Conservation (phyloP, 92 coral and sea anemone genomes). For the Micromussa lordhowensis region DNA sequence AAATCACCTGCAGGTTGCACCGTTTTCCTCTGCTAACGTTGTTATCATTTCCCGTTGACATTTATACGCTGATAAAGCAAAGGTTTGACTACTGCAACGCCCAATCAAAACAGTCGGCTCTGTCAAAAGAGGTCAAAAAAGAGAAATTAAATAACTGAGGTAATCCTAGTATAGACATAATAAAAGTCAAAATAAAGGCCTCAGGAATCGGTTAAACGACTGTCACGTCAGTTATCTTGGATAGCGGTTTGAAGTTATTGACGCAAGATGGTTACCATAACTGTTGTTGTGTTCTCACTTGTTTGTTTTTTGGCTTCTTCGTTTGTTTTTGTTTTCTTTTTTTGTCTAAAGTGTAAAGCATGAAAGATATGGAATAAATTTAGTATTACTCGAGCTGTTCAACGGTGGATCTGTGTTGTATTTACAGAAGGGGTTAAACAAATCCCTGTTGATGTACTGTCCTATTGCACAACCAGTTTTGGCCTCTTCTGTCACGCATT, state of each 20-base stretch:
- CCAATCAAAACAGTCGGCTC: slow-evolving; percentile 26
- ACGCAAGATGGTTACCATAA: too few species aligned
- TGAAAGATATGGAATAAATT: neutral
- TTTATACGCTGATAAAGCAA: slow-evolving; percentile 21
- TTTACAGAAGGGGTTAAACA: slow-evolving; percentile 47
- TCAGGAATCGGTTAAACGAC: too few species aligned
- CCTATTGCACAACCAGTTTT: slow-evolving; percentile 45
- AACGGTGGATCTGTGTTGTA: slow-evolving; percentile 42
- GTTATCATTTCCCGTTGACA: slow-evolving; percentile 42
- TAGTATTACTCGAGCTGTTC: slow-evolving; percentile 15
- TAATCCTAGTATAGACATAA: neutral
- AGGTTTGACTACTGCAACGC: slow-evolving; percentile 14
- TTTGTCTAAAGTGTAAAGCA: neutral
- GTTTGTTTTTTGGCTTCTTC: too few species aligned
- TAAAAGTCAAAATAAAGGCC: too few species aligned
- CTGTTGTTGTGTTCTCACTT: too few species aligned
- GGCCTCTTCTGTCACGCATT: slow-evolving; percentile 30
- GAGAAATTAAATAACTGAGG: too few species aligned
- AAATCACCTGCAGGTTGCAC: slow-evolving; percentile 19
- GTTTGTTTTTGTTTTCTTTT: too few species aligned
- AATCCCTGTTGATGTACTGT: slow-evolving; percentile 30
- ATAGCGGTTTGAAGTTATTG: too few species aligned
- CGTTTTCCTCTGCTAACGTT: slow-evolving; percentile 3
- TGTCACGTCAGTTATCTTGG: too few species aligned
- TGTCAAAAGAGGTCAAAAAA: neutral